Percentiles rank a stretch among this genome's conserved stretches.
Conservation (phyloP, 2,113 vertebrate species). For the Sapayoa aenigma region DNA sequence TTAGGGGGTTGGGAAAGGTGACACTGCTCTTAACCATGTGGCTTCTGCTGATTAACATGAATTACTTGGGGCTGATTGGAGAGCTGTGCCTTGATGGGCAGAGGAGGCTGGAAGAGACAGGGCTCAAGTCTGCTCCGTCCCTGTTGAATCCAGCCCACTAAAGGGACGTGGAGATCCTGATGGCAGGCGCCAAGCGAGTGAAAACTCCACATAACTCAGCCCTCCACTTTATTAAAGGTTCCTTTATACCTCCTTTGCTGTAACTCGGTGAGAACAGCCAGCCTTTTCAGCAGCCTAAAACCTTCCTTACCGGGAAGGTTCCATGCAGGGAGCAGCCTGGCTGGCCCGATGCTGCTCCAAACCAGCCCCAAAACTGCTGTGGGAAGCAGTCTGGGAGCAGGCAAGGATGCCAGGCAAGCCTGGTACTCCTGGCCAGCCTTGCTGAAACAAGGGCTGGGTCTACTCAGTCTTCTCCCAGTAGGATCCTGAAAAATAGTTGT, state of each 20-base stretch:
- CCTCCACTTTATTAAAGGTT: slow-evolving; percentile 17
- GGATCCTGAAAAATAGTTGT: background rate
- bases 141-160: background rate
- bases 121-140: background rate
- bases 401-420: background rate
- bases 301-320: background rate
- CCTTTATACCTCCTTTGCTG: background rate
- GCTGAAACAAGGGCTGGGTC: background rate
- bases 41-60: background rate
- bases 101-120: background rate
- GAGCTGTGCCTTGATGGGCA: background rate
- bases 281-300: slow-evolving; percentile 50
- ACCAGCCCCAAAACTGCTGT: background rate
- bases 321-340: background rate
- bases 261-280: slow-evolving; percentile 22
- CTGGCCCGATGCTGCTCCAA: background rate
- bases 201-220: background rate
- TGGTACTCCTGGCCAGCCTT: background rate
- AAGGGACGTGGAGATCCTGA: background rate
- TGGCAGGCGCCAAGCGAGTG: background rate
- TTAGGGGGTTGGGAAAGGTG: background rate
- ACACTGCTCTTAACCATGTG: background rate
- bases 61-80: background rate
- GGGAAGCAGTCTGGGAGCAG: accelerated
- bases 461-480: background rate